Evolutionary conservation across 2,113 vertebrate genomes (phyloP).

Genomic region (Oceanodroma tethys): DNA sequence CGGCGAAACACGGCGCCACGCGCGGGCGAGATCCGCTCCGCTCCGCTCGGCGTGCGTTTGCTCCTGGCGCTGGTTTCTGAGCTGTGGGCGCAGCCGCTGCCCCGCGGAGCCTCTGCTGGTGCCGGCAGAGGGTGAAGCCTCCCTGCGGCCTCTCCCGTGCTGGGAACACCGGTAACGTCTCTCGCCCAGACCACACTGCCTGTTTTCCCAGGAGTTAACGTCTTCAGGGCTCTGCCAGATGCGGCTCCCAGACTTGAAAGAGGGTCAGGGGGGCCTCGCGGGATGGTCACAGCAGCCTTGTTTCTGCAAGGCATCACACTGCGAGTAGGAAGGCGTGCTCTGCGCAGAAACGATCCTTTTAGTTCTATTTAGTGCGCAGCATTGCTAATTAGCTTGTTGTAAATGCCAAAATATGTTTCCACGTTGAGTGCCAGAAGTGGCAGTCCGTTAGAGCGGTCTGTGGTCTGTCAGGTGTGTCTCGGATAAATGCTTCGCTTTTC

Average conservation of each 20-base stretch:
- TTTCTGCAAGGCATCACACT: not conserved
- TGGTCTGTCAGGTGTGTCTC: not conserved
- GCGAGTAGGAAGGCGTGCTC: accelerated
- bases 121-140: not conserved
- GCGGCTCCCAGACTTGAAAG: not conserved
- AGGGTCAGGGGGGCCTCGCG: too few species aligned
- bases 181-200: accelerated
- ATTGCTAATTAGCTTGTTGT: not conserved
- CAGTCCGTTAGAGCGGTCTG: not conserved
- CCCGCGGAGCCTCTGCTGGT: accelerated
- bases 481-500: not conserved
- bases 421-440: accelerated
- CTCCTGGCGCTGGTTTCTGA: accelerated
- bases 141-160: accelerated
- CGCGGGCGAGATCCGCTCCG: accelerated
- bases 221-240: not conserved
- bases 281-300: too few species aligned
- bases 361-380: accelerated
- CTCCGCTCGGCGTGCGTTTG: not conserved
- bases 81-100: not conserved
- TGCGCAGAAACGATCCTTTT: not conserved
- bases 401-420: not conserved
- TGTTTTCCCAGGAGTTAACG: not conserved
- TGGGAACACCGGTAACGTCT: accelerated
- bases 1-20: accelerated